Evolutionary conservation across 2,113 vertebrate genomes (phyloP).

Genomic region (Coryphaenoides rupestris): DNA sequence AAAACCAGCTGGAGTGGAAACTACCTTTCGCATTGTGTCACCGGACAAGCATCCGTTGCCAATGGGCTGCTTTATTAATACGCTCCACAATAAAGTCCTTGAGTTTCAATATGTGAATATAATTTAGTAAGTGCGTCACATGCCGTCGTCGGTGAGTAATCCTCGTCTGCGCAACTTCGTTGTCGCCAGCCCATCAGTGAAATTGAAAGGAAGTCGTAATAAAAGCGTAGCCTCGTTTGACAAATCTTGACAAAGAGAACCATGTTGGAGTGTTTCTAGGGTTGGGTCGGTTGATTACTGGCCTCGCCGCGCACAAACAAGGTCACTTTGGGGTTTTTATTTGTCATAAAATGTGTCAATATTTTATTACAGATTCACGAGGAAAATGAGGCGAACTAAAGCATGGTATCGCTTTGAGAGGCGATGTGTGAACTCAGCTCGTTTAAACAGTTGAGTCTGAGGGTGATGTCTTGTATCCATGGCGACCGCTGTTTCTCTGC

Average conservation of each 20-base stretch:
- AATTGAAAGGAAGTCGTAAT: background rate
- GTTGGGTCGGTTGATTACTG: no score
- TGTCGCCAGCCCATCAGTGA: background rate
- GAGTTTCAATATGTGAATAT: slow-evolving; percentile 1
- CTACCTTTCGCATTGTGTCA: background rate
- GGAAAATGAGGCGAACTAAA: background rate
- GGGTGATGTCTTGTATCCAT: slow-evolving; percentile 19
- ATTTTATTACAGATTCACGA: background rate
- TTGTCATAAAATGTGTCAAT: background rate
- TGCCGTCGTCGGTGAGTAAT: background rate
- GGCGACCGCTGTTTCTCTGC: background rate
- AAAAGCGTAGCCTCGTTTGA: background rate
- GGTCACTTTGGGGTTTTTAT: no score
- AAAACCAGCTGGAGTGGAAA: background rate
- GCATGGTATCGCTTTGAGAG: background rate
- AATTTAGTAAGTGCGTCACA: background rate
- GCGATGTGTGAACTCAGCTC: background rate
- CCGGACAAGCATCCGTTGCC: background rate
- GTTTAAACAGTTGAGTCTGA: no score
- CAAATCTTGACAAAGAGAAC: background rate
- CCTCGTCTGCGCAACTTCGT: background rate
- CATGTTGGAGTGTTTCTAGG: no score
- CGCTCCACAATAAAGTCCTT: background rate
- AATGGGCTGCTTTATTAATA: background rate
- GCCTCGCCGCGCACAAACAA: no score